Evolutionary conservation across 2,797 vertebrate species (phyloP).

Genomic region (Pseudochromis fuscus): DNA sequence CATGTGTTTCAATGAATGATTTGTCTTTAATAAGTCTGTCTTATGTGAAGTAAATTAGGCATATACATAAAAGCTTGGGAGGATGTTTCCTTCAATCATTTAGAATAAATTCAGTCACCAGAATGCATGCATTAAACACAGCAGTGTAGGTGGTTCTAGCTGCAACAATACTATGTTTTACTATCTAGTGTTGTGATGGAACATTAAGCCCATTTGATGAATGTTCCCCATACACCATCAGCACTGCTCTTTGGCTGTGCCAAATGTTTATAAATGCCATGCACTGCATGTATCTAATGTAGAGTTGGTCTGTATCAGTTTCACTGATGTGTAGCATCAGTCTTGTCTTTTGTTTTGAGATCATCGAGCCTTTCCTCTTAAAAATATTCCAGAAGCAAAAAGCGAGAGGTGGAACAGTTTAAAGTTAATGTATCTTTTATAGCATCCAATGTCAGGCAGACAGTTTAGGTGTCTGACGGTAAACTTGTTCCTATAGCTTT

Average conservation of each 20-base stretch:
- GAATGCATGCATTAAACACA: background rate
- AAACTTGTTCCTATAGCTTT: background rate
- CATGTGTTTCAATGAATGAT: background rate
- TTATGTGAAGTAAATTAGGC: accelerated
- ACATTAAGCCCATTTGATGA: constrained; percentile 7
- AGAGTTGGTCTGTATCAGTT: background rate
- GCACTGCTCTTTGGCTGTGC: background rate
- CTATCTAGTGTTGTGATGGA: constrained; percentile 11
- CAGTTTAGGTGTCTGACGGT: background rate
- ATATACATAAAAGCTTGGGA: background rate
- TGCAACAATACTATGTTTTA: constrained; percentile 10
- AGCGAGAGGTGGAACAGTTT: background rate
- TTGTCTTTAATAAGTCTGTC: background rate
- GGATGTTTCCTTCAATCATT: background rate
- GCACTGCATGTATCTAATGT: background rate
- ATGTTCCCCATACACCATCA: constrained; percentile 6
- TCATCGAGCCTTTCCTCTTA: background rate
- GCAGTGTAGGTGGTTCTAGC: background rate
- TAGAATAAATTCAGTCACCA: background rate
- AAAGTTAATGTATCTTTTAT: background rate
- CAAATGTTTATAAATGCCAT: constrained; percentile 12
- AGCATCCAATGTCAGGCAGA: background rate
- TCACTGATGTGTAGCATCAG: constrained; percentile 9
- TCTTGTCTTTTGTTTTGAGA: constrained; percentile 10
- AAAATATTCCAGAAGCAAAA: background rate